Evolutionary conservation across 2,888 invertebrate species (phyloP).

Genomic region (Thymelicus lineola): DNA sequence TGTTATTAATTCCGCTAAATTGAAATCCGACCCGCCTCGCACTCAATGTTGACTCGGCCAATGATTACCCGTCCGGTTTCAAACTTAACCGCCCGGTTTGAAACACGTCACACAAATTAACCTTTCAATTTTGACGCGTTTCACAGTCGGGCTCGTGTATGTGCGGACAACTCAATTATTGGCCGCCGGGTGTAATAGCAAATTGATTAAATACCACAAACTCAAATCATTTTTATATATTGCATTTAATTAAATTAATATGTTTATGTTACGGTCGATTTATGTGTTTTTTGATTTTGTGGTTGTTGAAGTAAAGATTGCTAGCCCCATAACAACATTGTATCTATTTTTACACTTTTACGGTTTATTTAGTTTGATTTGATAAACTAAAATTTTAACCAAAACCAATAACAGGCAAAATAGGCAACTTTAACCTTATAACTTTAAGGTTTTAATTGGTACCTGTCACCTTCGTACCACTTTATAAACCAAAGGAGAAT

Average conservation of each 20-base stretch:
- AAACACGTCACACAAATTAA: constrained; percentile 44
- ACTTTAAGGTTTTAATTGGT: no score
- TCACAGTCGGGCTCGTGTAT: constrained; percentile 29
- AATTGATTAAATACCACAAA: constrained; percentile 35
- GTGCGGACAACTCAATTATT: constrained; percentile 38
- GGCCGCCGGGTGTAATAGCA: constrained; percentile 34
- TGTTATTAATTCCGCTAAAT: constrained; percentile 73
- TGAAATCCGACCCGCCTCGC: constrained; percentile 64
- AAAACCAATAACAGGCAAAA: no score
- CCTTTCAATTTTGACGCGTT: constrained; percentile 41
- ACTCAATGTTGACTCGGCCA: constrained; percentile 47
- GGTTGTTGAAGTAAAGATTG: no score
- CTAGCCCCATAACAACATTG: no score
- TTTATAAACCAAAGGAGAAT: no score
- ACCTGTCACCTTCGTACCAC: no score
- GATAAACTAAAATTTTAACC: no score
- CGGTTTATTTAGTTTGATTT: no score
- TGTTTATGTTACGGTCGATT: no score
- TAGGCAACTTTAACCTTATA: no score
- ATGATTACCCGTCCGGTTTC: constrained; percentile 48
- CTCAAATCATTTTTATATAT: constrained; percentile 1
- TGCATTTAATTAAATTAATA: neutral
- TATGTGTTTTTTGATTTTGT: no score
- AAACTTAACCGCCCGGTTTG: constrained; percentile 46
- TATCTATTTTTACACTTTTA: no score